Evolutionary conservation across 2,797 vertebrate species (phyloP).

Genomic region (Notoglanidium macrostoma): DNA sequence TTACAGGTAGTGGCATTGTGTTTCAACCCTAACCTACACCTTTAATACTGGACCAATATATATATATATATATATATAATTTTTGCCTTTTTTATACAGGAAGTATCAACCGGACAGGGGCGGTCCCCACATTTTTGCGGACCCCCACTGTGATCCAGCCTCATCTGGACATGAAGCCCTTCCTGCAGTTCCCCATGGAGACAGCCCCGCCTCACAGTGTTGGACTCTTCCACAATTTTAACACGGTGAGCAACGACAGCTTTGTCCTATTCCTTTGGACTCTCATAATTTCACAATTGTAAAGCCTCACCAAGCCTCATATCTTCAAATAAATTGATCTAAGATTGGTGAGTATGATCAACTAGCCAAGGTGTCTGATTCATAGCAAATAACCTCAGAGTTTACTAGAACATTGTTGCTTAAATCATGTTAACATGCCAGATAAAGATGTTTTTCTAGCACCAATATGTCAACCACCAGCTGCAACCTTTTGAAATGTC

Average conservation of each 20-base stretch:
- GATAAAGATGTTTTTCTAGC: neutral
- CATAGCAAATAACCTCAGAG: neutral
- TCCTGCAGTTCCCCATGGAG: constrained; percentile 88
- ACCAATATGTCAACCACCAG: neutral
- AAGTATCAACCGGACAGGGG: constrained; percentile 86
- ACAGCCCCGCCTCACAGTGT: constrained; percentile 80
- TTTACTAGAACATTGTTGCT: neutral
- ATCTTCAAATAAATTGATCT: neutral
- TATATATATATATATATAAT: too few species aligned
- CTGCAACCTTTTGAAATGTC: constrained; percentile 8
- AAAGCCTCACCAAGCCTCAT: neutral
- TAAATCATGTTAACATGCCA: constrained; percentile 1
- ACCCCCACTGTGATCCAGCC: constrained; percentile 84
- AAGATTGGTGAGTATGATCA: neutral
- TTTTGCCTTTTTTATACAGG: constrained; percentile 67
- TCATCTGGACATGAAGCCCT: constrained; percentile 89
- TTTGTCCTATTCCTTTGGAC: neutral
- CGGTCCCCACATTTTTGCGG: constrained; percentile 84
- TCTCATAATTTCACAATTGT: neutral
- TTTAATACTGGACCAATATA: neutral
- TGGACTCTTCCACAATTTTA: constrained; percentile 88
- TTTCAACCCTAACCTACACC: neutral
- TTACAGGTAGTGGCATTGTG: neutral
- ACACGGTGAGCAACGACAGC: constrained; percentile 73
- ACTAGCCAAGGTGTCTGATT: neutral